Base-by-base conservation (phyloP, 2,888 invertebrate genomes). In the Morpho helenor region DNA sequence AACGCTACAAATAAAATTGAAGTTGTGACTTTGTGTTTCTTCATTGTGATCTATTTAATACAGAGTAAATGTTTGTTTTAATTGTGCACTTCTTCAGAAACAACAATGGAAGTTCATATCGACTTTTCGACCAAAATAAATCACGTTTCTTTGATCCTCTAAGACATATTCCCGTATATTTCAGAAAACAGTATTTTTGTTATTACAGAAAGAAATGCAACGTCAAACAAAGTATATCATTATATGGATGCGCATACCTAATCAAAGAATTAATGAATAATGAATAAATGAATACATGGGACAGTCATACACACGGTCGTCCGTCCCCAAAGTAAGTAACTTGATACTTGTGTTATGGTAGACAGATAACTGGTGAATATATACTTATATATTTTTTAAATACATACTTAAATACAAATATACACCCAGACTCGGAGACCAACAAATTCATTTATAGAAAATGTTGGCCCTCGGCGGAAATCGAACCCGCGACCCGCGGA, bases 141-240 rank as follows among this genome's bases (percentile, higher is more conserved):
- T 56, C 56, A 51, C 41, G 46, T 51, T 56, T 31, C 16, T 50
- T 50, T 50, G 46, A 50, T 56, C 45, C 46, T 50, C 39, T 16
- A 23, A 50, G 50, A 56, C 51, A 56, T 45, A 49, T 22, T 46
- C 31, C 47, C 53, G 53, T 31, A 39, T 46, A 56, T 51, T 51
- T 51, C 41, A 31, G 50, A 51, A 51, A 44, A 50, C 50, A 56
- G 56, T 51, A 41, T 56, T 56, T 40, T 56, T 56, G 51, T 56
- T 56, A 50, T 50, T 50, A 53, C 46, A n/a, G 41, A 31, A 22
- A n/a, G 50, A 51, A 51, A 56, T 56, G 56, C 56, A 50, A 41
- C 56, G 45, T 47, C 41, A 42, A 51, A 10, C 31, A 22, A 45
- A n/a, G 39, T 31, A 22, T 23, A 56, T 10, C 50, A 22, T 23